Percentiles rank a stretch among this genome's conserved stretches.
Evolutionary conservation across 1,140 invertebrate genomes (phyloP).

Genomic region (Lucilia cuprina): DNA sequence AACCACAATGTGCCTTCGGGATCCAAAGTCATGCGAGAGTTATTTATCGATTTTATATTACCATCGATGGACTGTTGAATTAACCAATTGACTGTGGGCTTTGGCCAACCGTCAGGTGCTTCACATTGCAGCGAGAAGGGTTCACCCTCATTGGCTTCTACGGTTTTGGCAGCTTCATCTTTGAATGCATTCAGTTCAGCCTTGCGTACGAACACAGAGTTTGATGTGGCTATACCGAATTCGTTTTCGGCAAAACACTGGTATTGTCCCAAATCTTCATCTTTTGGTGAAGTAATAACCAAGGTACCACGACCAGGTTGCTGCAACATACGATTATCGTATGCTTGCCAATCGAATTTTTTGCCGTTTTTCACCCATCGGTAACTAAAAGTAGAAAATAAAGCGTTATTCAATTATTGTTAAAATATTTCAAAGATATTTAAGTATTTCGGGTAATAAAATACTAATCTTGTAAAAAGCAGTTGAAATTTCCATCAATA

Average conservation of each 20-base stretch:
- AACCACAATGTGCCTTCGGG: conserved; percentile 94
- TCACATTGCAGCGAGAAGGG: conserved; percentile 87
- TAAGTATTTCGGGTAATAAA: too few relatives aligned
- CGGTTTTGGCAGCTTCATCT: conserved; percentile 71
- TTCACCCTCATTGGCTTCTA: conserved; percentile 82
- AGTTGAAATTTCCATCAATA: too few relatives aligned
- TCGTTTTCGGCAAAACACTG: conserved; percentile 97
- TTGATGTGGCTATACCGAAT: conserved; percentile 92
- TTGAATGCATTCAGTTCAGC: conserved; percentile 93
- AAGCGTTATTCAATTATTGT: neutral
- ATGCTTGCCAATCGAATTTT: conserved; percentile 86
- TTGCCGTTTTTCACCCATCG: conserved; percentile 96
- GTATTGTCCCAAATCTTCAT: conserved; percentile 95
- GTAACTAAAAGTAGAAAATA: conserved; percentile 72
- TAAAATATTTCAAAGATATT: too few relatives aligned
- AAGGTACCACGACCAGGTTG: conserved; percentile 91
- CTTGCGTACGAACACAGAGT: conserved; percentile 93
- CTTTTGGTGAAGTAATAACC: conserved; percentile 84
- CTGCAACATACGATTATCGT: conserved; percentile 92
- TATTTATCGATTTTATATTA: conserved; percentile 87
- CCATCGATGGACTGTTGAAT: conserved; percentile 77
- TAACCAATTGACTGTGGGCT: conserved; percentile 93
- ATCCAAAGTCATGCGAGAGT: conserved; percentile 90
- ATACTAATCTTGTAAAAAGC: too few relatives aligned
- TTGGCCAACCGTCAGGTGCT: conserved; percentile 93